Percentiles rank a stretch among this genome's conserved stretches.
phyloP scores from a whole-genome alignment of 1,140 invertebrate genomes.

The Helicoverpa armigera region DNA sequence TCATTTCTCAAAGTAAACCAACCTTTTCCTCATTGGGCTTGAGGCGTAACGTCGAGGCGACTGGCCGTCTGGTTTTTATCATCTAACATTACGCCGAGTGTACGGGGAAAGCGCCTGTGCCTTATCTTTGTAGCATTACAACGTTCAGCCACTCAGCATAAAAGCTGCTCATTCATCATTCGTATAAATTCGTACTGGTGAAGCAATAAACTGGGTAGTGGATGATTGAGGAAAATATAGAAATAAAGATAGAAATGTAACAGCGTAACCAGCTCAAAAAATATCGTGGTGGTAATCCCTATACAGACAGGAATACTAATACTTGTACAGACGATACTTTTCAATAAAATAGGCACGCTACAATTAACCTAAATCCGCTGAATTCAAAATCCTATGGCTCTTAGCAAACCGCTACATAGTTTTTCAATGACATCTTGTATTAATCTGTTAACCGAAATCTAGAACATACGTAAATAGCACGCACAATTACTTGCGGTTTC shows the following conservation, averaged over 20 bases:
- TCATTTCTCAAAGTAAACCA: background rate
- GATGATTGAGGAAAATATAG: background rate
- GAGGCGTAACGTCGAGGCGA: background rate
- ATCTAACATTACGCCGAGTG: background rate
- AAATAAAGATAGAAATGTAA: background rate
- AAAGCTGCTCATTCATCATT: background rate
- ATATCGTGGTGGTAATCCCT: no score
- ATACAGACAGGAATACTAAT: no score
- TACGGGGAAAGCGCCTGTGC: background rate
- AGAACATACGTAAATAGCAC: background rate
- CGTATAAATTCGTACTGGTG: background rate
- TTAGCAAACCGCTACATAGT: no score
- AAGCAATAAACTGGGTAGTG: background rate
- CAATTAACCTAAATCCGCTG: no score
- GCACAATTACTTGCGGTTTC: background rate
- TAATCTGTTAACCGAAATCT: background rate
- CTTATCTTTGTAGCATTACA: slow-evolving; percentile 3
- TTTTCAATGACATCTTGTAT: background rate
- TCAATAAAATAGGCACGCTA: no score
- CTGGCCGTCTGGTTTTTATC: slow-evolving; percentile 34
- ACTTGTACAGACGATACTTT: no score
- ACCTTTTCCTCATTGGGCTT: background rate
- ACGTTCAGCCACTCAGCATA: background rate
- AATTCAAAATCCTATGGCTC: no score
- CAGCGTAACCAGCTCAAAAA: no score